phyloP scores from a whole-genome alignment of 2,888 invertebrate genomes.

The Pristionchus arcanus region DNA sequence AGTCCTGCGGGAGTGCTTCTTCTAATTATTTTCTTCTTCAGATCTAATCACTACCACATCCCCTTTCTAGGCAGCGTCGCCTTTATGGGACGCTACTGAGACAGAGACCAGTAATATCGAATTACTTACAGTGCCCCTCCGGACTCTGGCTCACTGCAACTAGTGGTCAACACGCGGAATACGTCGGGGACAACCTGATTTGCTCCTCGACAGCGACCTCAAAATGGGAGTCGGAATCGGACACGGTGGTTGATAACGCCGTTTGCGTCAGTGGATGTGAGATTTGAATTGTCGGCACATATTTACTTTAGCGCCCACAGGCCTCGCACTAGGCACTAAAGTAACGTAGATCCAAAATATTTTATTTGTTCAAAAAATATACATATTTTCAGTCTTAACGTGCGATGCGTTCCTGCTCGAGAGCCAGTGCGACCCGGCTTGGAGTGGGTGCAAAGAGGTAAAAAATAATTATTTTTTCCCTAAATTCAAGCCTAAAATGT shows the following conservation, averaged over 20 bases:
- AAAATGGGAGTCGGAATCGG: neutral
- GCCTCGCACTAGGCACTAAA: too few relatives aligned
- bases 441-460: neutral
- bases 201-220: neutral
- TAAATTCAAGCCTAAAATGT: too few relatives aligned
- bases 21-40: too few relatives aligned
- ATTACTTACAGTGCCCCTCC: slow-evolving; percentile 17
- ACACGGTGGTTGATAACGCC: neutral
- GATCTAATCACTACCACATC: too few relatives aligned
- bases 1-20: too few relatives aligned
- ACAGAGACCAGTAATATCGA: too few relatives aligned
- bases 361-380: too few relatives aligned
- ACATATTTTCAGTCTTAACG: neutral
- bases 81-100: too few relatives aligned
- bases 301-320: too few relatives aligned
- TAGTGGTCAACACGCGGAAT: neutral
- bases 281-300: neutral
- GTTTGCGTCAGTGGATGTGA: neutral
- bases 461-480: neutral
- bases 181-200: neutral
- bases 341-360: too few relatives aligned
- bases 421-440: neutral
- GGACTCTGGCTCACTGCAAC: neutral
- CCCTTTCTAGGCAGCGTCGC: too few relatives aligned
- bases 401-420: neutral